Percentiles rank a stretch among this genome's conserved stretches.
Evolutionary conservation across 1,140 invertebrate genomes (phyloP).

Genomic region (Eupristina koningsbergeri): DNA sequence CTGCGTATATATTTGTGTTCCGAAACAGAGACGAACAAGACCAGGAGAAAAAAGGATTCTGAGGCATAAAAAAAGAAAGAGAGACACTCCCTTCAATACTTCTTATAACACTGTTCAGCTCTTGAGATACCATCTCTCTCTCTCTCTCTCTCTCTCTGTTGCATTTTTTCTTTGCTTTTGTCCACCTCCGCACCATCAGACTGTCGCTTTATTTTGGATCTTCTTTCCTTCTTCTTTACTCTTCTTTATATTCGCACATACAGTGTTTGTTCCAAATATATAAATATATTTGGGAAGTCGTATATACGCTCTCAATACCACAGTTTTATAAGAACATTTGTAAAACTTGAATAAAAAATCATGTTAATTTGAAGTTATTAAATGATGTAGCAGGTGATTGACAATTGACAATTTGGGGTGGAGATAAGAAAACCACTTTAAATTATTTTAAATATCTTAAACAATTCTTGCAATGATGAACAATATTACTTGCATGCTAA

Average conservation of each 20-base stretch:
- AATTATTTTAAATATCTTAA: too few relatives aligned
- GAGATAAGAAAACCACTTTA: too few relatives aligned
- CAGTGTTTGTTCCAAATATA: conserved; percentile 27
- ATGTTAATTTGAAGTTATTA: too few relatives aligned
- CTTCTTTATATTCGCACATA: conserved; percentile 27
- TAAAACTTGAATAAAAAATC: too few relatives aligned
- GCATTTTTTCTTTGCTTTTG: conserved; percentile 28
- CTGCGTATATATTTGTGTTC: not conserved
- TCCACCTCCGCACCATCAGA: conserved; percentile 49
- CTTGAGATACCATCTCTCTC: conserved; percentile 41
- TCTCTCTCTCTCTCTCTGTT: conserved; percentile 28
- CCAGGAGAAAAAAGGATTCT: conserved; percentile 13
- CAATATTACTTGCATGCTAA: too few relatives aligned
- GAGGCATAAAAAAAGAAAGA: conserved; percentile 32
- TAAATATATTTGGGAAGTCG: conserved; percentile 17
- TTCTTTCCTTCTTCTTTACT: conserved; percentile 54
- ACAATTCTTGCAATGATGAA: too few relatives aligned
- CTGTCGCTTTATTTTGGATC: conserved; percentile 57
- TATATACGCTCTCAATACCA: not conserved
- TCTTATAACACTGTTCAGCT: conserved; percentile 44
- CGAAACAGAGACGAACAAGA: conserved; percentile 45
- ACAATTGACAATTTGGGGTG: too few relatives aligned
- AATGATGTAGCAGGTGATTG: too few relatives aligned
- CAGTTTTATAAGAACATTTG: too few relatives aligned
- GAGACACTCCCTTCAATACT: conserved; percentile 43